Evolutionary conservation across 1,140 invertebrate species (phyloP).

Genomic region (Popillia japonica): DNA sequence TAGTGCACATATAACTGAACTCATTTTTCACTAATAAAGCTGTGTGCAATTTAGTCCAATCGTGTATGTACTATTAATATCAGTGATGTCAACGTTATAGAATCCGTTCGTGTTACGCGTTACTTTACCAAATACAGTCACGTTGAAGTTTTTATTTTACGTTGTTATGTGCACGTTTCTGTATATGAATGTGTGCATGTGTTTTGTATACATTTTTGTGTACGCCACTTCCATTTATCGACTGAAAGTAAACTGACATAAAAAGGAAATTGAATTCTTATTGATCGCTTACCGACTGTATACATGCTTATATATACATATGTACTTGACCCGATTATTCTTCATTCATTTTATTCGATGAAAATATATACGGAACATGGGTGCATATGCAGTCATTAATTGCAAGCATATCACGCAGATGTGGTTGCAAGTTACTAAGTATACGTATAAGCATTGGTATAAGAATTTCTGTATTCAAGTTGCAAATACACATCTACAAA

Average conservation of each 20-base stretch:
- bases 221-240: constrained; percentile 13
- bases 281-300: background rate
- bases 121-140: constrained; percentile 32
- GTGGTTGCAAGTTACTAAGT: background rate
- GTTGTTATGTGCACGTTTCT: constrained; percentile 5
- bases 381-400: background rate
- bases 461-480: no score
- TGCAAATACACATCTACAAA: no score
- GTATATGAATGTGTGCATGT: constrained; percentile 12
- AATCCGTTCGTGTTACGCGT: constrained; percentile 15
- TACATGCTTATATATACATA: background rate
- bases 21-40: constrained; percentile 19
- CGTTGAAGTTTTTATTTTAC: constrained; percentile 19
- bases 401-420: background rate
- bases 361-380: background rate
- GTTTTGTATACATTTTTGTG: background rate
- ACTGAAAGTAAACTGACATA: background rate
- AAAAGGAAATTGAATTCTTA: constrained; percentile 22
- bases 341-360: constrained; percentile 15
- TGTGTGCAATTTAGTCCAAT: constrained; percentile 25
- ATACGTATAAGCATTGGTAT: no score
- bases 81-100: constrained; percentile 32
- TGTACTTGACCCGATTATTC: constrained; percentile 11
- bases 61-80: constrained; percentile 28
- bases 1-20: constrained; percentile 14